Evolutionary conservation across 1,140 invertebrate species (phyloP), one percentile per base, ranked within the genome.

Genomic region (Tetragonula clypearis): DNA sequence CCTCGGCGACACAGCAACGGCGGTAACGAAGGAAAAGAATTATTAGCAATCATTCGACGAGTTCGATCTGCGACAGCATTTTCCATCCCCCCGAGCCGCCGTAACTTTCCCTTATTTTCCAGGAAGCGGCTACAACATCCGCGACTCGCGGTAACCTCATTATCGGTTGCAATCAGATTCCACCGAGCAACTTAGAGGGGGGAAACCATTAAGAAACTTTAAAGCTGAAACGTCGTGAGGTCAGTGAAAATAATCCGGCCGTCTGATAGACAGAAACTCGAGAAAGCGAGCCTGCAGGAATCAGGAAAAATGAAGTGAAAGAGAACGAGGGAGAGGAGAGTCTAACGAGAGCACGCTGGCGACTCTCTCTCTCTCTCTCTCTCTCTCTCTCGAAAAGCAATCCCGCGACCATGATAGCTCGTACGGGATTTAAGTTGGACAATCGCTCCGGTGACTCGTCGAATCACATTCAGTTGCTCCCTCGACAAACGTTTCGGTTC

Each of bases 371-470:
- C 41, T 26, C 30, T 58, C 62, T 77, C 75, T 41, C 30, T 58
- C 41, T 26, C 41, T 26, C 30, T 58, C 35, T 35, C 41, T 26
- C 49, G 65, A 30, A 60, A 60, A 60, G 71, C 71, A 55, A 80
- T 86, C 76, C 41, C 23, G 35, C 23, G 35, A 65, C 60, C 79
- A 56, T 60, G 79, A 86, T 69, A 73, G 72, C 80, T 77, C 87
- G 79, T 82, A 68, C 69, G 84, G 71, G 76, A 89, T 89, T 89
- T 88, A 66, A 86, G 87, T 79, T 72, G 17, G 55, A 71, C 62
- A 76, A 79, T 76, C 75, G 60, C 69, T 82, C 21, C 23, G 2
- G 49, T 4, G 76, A 80, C 80, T 87, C 68, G n/a, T 60, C 71
- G 56, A 66, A 69, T 49, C 65, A 14, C 21, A 26, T 9, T 12